These are phyloP conservation scores for Drosophila elegans DNA, from an alignment of 1,140 invertebrate genomes.

Conservation along the genomic window DNA sequence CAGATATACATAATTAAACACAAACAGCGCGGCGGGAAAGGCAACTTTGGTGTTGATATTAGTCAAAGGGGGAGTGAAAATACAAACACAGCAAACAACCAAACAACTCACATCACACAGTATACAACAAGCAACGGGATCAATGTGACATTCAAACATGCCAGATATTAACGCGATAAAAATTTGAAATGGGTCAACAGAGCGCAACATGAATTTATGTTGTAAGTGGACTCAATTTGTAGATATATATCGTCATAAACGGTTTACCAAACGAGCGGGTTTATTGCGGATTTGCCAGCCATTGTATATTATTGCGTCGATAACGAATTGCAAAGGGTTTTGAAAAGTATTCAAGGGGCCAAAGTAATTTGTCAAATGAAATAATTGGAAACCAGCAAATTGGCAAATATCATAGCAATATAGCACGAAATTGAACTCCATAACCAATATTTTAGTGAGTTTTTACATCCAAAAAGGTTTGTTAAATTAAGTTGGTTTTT, in stretches of 20 bases:
- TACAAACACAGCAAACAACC: conserved; percentile 16
- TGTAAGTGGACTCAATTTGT: conserved; percentile 32
- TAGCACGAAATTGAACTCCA: too few relatives aligned
- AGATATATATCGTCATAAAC: conserved; percentile 16
- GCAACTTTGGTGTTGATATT: conserved; percentile 38
- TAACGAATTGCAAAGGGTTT: conserved; percentile 3
- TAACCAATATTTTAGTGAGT: too few relatives aligned
- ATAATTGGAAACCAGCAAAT: neutral
- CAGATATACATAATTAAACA: conserved; percentile 73
- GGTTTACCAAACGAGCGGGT: neutral
- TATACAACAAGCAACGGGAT: conserved; percentile 54
- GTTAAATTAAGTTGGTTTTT: too few relatives aligned
- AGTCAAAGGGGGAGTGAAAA: conserved; percentile 39
- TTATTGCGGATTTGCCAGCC: neutral
- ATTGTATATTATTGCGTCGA: conserved; percentile 6
- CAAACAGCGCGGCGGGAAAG: conserved; percentile 55
- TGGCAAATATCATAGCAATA: too few relatives aligned
- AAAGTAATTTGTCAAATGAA: neutral
- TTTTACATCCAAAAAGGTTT: too few relatives aligned
- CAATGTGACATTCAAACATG: conserved; percentile 67
- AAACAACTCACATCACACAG: neutral
- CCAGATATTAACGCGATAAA: conserved; percentile 53
- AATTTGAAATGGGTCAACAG: conserved; percentile 62
- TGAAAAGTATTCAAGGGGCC: neutral
- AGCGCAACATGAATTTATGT: conserved; percentile 29